Evolutionary conservation across 2,113 vertebrate species (phyloP).

Genomic region (Diadophis punctatus): DNA sequence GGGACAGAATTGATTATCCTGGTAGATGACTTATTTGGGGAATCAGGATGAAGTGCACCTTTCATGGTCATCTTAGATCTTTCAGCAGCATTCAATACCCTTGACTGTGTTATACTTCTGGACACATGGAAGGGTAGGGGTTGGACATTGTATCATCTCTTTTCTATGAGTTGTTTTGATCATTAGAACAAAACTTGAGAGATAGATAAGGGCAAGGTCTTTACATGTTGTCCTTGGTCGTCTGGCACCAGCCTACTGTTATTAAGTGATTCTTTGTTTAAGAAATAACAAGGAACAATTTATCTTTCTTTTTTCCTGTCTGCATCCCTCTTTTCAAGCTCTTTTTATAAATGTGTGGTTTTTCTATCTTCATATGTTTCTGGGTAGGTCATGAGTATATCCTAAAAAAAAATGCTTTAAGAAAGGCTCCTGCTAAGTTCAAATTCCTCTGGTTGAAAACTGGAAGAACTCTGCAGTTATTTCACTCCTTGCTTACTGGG

Average conservation of each 20-base stretch:
- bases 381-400: neutral
- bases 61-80: neutral
- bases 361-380: neutral
- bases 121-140: neutral
- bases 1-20: neutral
- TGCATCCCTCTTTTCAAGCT: neutral
- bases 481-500: neutral
- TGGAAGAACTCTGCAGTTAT: neutral
- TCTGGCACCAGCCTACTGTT: neutral
- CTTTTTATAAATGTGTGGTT: neutral
- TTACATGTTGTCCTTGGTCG: neutral
- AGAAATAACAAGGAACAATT: neutral
- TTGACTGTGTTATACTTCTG: neutral
- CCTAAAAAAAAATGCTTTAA: neutral
- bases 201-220: neutral
- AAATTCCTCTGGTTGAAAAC: neutral
- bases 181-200: neutral
- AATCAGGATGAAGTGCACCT: neutral
- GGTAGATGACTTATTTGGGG: neutral
- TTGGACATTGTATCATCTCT: neutral
- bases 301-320: neutral
- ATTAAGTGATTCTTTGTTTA: neutral
- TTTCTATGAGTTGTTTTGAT: neutral
- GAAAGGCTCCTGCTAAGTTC: neutral
- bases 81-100: neutral